phyloP scores from a whole-genome alignment of 2,797 vertebrate species.

The Myiotriccus ornatus region DNA sequence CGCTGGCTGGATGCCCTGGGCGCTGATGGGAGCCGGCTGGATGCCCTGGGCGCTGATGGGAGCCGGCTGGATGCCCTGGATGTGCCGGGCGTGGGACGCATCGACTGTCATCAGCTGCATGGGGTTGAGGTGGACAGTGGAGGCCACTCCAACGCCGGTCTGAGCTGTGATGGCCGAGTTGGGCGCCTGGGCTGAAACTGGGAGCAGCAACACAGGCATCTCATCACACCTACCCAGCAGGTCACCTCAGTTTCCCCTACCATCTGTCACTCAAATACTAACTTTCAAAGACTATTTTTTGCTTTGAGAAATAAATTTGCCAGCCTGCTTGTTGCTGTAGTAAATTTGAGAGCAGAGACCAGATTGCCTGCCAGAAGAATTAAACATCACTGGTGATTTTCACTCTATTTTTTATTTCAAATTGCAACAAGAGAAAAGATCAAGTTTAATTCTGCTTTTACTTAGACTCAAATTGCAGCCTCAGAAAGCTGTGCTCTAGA shows the following conservation, averaged over 20 bases:
- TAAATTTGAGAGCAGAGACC: background rate
- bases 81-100: slow-evolving; percentile 80
- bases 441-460: background rate
- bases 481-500: background rate
- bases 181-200: slow-evolving; percentile 93
- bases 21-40: slow-evolving; percentile 78
- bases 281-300: background rate
- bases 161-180: slow-evolving; percentile 91
- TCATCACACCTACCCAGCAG: background rate
- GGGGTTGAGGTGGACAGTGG: slow-evolving; percentile 94
- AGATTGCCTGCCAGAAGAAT: background rate
- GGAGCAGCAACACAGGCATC: background rate
- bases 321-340: background rate
- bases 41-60: slow-evolving; percentile 89
- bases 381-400: background rate
- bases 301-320: background rate
- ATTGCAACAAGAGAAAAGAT: background rate
- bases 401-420: background rate
- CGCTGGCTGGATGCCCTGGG: slow-evolving; percentile 82
- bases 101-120: slow-evolving; percentile 99
- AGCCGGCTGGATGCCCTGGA: slow-evolving; percentile 91
- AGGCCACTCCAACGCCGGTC: slow-evolving; percentile 90
- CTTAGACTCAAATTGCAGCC: background rate
- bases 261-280: background rate
- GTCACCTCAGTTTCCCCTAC: rapidly evolving